A percentile compares a stretch with the other conserved stretches of the same genome.
Evolutionary conservation across 2,113 vertebrate genomes (phyloP).

Genomic region (Triplophysa rosa): DNA sequence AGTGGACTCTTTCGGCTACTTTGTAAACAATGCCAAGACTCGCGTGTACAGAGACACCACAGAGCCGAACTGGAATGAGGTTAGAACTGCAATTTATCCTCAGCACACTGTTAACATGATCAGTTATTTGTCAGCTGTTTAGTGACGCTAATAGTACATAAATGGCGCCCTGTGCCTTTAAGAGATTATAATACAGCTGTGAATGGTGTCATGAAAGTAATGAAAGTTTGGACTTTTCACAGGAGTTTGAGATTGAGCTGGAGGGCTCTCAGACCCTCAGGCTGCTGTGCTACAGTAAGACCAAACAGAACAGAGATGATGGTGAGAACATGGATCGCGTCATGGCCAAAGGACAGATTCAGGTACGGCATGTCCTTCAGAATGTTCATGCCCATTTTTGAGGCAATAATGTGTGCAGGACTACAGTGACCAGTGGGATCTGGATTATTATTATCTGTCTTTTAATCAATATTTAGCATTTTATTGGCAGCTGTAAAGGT

Average conservation of each 20-base stretch:
- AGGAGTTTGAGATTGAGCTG: slow-evolving; percentile 99
- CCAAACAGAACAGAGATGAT: slow-evolving; percentile 86
- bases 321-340: slow-evolving; percentile 87
- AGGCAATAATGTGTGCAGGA: neutral
- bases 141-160: neutral
- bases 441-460: too few species aligned
- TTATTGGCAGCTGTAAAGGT: too few species aligned
- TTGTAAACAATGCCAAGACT: slow-evolving; percentile 97
- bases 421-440: neutral
- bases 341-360: slow-evolving; percentile 93
- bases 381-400: too few species aligned
- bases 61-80: slow-evolving; percentile 98
- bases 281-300: slow-evolving; percentile 93
- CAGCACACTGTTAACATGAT: neutral
- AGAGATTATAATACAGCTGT: neutral
- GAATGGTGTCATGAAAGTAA: neutral
- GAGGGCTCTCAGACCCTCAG: slow-evolving; percentile 95
- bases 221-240: neutral
- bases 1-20: slow-evolving; percentile 97
- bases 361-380: slow-evolving; percentile 70
- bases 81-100: slow-evolving; percentile 54
- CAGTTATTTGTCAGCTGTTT: neutral
- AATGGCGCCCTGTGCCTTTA: neutral
- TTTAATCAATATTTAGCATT: too few species aligned
- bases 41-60: slow-evolving; percentile 94